Evolutionary conservation across 2,113 vertebrate genomes (phyloP), one percentile per base, ranked within the genome.

Genomic region (Abramis brama): DNA sequence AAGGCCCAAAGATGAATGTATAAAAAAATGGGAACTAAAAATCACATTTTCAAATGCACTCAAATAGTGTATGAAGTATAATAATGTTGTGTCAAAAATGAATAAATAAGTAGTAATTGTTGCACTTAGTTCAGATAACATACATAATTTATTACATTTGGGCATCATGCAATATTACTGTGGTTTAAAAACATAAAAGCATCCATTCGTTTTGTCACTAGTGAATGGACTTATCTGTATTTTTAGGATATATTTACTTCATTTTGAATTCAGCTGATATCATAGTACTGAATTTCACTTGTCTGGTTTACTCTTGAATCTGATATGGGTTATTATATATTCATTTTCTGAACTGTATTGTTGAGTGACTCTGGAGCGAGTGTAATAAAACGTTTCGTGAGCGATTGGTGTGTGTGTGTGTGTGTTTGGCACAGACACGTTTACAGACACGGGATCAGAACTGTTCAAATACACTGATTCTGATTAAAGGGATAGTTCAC

Each of bases 321-420:
- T 70, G 62, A 85, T 66, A 50, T 25, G 84, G 62, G 9, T 84
- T 59, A 55, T 80, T 80, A 73, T 83, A 50, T 82, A 50, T 82
- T 27, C 39, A 45, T 88, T 79, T 73, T 80, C 78, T 86, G 45
- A 66, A 71, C 47, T 86, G 86, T 84, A 77, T 77, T 85, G 85
- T 85, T 77, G 85, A 82, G 78, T 89, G 85, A 47, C 59, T 45
- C 82, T 86, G 62, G 71, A 74, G 15, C 23, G 78, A 87, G 21
- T 80, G 36, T 85, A 86, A 76, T 87, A 82, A 86, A 78, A 21
- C 25, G 39, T 66, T 43, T 70, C 47, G 52, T 77, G 85, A 82
- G 33, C 57, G 21, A 80, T 25, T 57, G 79, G 47, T 30, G 39
- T 85, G 85, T 84, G 52, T 88, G 8, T 19, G 0, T 55, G 50